Evolutionary conservation across 2,797 vertebrate species (phyloP).

Genomic region (Acridotheres tristis): DNA sequence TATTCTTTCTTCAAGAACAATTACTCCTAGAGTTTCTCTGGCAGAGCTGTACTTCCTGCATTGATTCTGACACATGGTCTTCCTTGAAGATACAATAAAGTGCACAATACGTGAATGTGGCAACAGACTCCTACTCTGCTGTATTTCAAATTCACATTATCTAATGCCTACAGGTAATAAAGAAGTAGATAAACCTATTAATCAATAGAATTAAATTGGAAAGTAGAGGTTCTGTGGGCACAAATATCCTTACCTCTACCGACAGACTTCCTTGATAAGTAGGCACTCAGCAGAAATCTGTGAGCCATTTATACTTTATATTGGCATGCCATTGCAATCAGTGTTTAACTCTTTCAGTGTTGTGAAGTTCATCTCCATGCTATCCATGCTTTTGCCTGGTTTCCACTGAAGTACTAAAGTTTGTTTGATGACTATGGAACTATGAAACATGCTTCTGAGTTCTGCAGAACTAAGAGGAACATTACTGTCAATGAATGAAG

Average conservation of each 20-base stretch:
- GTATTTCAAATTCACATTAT: constrained; percentile 20
- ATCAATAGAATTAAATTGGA: constrained; percentile 48
- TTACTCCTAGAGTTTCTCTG: neutral
- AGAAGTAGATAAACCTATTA: constrained; percentile 43
- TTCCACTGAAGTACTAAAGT: neutral
- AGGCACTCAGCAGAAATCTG: neutral
- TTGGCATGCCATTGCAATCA: neutral
- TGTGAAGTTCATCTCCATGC: neutral
- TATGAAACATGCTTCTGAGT: neutral
- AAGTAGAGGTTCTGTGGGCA: constrained; percentile 7
- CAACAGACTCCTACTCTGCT: neutral
- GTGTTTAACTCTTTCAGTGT: neutral
- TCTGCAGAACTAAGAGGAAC: neutral
- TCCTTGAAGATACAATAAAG: neutral
- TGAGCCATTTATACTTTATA: neutral
- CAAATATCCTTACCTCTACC: neutral
- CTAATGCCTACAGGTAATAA: constrained; percentile 27
- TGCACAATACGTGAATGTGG: neutral
- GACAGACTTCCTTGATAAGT: neutral
- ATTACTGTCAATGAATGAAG: neutral
- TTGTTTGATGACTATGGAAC: neutral
- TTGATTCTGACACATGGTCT: neutral
- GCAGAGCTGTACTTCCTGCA: neutral
- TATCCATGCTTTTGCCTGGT: neutral
- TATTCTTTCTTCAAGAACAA: neutral